These are phyloP conservation scores for Forbesichthys papilliferus DNA, from an alignment of 2,113 vertebrate species.

Conservation along the genomic window DNA sequence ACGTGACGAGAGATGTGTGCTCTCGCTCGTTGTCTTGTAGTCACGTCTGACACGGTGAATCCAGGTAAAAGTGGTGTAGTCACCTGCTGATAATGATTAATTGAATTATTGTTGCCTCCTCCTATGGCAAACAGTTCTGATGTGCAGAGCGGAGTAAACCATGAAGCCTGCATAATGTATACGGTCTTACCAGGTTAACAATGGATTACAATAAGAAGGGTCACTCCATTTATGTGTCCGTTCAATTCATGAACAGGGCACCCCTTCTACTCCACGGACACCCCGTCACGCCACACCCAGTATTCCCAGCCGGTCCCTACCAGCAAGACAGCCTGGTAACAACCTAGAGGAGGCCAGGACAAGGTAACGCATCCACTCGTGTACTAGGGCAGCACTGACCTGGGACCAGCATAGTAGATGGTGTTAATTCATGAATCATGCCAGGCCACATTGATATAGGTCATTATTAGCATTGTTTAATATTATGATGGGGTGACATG, in stretches of 20 bases:
- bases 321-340: constrained; percentile 77
- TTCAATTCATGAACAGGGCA: constrained; percentile 46
- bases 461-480: neutral
- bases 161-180: too few species aligned
- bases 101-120: too few species aligned
- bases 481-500: neutral
- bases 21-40: too few species aligned
- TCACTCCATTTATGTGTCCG: neutral
- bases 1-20: too few species aligned
- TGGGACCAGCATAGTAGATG: neutral
- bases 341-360: constrained; percentile 86
- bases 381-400: neutral
- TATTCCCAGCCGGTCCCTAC: constrained; percentile 82
- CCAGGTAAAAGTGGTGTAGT: too few species aligned
- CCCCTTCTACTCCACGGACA: constrained; percentile 70
- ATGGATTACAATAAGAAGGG: too few species aligned
- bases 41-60: too few species aligned
- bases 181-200: too few species aligned
- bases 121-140: too few species aligned
- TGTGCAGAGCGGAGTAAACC: too few species aligned
- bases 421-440: too few species aligned
- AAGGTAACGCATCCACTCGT: constrained; percentile 72
- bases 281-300: constrained; percentile 80
- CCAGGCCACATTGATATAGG: neutral
- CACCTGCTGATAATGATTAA: too few species aligned